phyloP scores from a whole-genome alignment of 2,113 vertebrate species.

The Sphyrna mokarran region DNA sequence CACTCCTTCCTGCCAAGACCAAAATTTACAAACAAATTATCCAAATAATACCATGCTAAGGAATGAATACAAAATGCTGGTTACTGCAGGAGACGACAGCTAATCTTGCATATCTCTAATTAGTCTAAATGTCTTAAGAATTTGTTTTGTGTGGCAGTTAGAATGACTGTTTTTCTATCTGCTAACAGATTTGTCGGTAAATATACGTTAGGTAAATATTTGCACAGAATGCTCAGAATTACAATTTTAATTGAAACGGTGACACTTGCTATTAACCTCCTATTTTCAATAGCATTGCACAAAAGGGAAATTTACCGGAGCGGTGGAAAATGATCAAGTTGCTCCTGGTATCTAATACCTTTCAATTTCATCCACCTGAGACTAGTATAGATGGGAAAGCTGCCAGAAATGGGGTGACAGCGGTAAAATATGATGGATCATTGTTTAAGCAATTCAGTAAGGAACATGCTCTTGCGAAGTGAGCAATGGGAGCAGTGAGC shows the following conservation, averaged over 20 bases:
- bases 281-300: background rate
- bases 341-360: background rate
- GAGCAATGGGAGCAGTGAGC: background rate
- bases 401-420: background rate
- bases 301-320: background rate
- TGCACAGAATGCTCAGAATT: background rate
- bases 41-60: background rate
- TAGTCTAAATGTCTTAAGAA: background rate
- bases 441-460: background rate
- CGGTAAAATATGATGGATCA: background rate
- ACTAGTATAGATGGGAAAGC: background rate
- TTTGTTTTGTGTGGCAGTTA: background rate
- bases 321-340: background rate
- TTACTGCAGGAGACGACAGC: background rate
- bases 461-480: background rate
- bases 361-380: background rate
- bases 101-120: background rate
- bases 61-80: background rate
- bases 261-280: background rate
- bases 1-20: background rate
- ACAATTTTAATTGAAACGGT: background rate
- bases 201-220: background rate
- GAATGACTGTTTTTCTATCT: background rate
- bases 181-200: background rate
- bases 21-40: background rate